A percentile compares a stretch with the other conserved stretches of the same genome.
Evolutionary conservation across 2,797 vertebrate species (phyloP).

Genomic region (Nannoperca australis): DNA sequence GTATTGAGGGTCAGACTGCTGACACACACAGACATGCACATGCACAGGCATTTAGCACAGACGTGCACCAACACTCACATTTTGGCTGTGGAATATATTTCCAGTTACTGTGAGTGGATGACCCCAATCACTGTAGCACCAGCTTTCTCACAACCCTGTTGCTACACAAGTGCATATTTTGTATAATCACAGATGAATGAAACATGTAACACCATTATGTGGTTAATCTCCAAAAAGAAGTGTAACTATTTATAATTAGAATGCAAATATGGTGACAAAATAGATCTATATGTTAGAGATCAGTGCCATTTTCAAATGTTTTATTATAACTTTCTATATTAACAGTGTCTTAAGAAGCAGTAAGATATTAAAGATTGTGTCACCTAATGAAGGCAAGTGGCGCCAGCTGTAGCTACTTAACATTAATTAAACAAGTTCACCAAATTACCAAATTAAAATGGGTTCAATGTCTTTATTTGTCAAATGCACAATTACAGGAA

Average conservation of each 20-base stretch:
- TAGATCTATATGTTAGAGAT: not conserved
- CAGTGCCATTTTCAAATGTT: not conserved
- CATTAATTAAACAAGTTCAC: not conserved
- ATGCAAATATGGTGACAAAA: not conserved
- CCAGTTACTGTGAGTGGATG: not conserved
- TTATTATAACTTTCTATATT: not conserved
- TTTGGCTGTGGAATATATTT: constrained; percentile 1
- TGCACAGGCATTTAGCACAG: constrained; percentile 6
- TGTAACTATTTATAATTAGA: not conserved
- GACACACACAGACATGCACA: constrained; percentile 26
- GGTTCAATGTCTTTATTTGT: not conserved
- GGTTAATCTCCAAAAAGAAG: not conserved
- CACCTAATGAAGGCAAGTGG: not conserved
- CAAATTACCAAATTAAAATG: not conserved
- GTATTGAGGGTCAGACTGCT: constrained; percentile 46
- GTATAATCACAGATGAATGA: not conserved
- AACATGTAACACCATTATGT: not conserved
- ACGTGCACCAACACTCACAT: constrained; percentile 11
- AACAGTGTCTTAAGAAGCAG: not conserved
- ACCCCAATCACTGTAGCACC: not conserved
- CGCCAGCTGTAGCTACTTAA: not conserved
- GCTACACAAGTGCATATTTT: not conserved
- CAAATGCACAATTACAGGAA: not conserved
- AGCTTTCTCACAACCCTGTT: not conserved
- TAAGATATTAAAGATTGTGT: not conserved